These are phyloP conservation scores for Nymphalis urticae DNA, from an alignment of 2,888 invertebrate genomes.

Conservation along the genomic window DNA sequence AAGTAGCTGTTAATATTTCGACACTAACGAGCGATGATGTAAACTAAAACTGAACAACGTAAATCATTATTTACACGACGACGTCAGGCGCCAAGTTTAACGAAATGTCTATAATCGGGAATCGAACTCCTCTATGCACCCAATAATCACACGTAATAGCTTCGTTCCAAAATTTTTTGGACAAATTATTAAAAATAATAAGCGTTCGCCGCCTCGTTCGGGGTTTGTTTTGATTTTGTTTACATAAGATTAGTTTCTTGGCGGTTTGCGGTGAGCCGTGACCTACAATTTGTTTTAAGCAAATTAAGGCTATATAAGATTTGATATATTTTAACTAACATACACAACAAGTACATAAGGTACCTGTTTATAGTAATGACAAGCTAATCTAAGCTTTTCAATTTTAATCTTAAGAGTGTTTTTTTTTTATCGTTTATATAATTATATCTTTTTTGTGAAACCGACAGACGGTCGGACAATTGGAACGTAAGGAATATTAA, in stretches of 20 bases:
- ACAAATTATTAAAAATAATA: constrained; percentile 32
- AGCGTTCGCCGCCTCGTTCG: constrained; percentile 10
- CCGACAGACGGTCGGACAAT: too few relatives aligned
- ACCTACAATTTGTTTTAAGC: too few relatives aligned
- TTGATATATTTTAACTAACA: too few relatives aligned
- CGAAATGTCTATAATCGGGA: constrained; percentile 74
- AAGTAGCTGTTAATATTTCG: background rate
- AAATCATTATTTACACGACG: constrained; percentile 71
- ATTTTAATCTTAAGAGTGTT: too few relatives aligned
- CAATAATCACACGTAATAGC: constrained; percentile 72
- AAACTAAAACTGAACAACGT: constrained; percentile 59
- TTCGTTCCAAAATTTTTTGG: constrained; percentile 49
- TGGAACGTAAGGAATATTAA: too few relatives aligned
- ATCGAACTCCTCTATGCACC: constrained; percentile 60
- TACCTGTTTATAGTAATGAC: too few relatives aligned
- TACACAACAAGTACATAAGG: too few relatives aligned
- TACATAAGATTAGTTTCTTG: constrained; percentile 8
- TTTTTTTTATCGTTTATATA: too few relatives aligned
- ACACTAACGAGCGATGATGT: constrained; percentile 7
- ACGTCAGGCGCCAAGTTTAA: constrained; percentile 62
- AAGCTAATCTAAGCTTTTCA: too few relatives aligned
- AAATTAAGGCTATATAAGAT: too few relatives aligned
- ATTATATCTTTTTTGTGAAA: too few relatives aligned
- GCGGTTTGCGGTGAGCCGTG: background rate
- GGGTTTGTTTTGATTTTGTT: constrained; percentile 26